Conservation (phyloP, 2,888 invertebrate genomes). For the Bimastos eiseni region DNA sequence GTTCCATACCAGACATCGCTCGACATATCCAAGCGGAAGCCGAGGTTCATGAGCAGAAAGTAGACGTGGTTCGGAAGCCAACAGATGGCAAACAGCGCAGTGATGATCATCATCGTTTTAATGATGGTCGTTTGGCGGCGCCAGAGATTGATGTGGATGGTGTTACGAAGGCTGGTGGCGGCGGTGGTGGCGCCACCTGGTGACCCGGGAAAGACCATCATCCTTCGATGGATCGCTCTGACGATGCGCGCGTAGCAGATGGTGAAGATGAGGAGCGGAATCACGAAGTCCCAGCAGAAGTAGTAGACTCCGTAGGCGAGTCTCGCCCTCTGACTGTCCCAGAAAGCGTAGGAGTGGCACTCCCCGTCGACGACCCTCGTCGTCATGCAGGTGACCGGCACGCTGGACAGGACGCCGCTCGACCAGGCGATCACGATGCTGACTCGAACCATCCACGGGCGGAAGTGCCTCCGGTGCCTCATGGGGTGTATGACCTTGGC, state of each 20-base stretch:
- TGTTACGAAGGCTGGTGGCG: not conserved
- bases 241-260: slow-evolving; percentile 23
- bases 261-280: slow-evolving; percentile 24
- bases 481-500: slow-evolving; percentile 28
- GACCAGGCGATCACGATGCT: slow-evolving; percentile 29
- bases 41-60: slow-evolving; percentile 25
- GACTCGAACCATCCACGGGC: slow-evolving; percentile 26
- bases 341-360: not conserved
- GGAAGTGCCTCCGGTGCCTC: not conserved
- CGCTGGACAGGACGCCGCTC: slow-evolving; percentile 20
- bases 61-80: slow-evolving; percentile 30
- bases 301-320: slow-evolving; percentile 14
- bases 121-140: slow-evolving; percentile 16
- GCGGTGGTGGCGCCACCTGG: not conserved
- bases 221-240: not conserved
- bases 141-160: not conserved
- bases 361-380: slow-evolving; percentile 10
- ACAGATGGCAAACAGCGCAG: slow-evolving; percentile 14
- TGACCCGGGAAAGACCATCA: not conserved
- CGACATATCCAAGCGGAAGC: not conserved
- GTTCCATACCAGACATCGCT: slow-evolving; percentile 27
- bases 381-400: slow-evolving; percentile 7
- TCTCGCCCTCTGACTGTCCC: not conserved
- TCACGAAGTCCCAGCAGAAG: slow-evolving; percentile 26
- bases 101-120: slow-evolving; percentile 29